phyloP scores from a whole-genome alignment of 1,140 invertebrate species.

The Vanessa tameamea region DNA sequence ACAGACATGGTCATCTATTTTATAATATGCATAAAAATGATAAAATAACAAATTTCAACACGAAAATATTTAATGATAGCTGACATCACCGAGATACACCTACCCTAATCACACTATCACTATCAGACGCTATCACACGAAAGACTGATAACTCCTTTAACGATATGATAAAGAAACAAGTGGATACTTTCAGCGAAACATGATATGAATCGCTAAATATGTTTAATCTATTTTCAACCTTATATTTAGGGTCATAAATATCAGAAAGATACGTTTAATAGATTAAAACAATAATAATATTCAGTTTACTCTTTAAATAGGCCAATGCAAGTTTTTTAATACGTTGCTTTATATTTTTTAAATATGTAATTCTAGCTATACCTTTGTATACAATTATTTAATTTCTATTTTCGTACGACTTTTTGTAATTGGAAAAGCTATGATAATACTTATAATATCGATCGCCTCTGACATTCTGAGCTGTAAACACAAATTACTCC shows the following conservation, averaged over 20 bases:
- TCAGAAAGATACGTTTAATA: neutral
- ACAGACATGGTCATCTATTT: neutral
- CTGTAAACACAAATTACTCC: conserved; percentile 30
- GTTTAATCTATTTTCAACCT: conserved; percentile 29
- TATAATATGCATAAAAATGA: conserved; percentile 2
- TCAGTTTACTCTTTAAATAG: conserved; percentile 31
- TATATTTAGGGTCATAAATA: conserved; percentile 17
- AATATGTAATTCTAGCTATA: no score
- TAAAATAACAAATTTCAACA: conserved; percentile 9
- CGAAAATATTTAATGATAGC: conserved; percentile 27
- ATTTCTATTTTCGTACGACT: no score
- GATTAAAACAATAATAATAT: conserved; percentile 27
- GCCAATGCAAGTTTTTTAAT: conserved; percentile 6
- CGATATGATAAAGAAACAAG: conserved; percentile 47
- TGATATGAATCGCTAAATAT: conserved; percentile 32
- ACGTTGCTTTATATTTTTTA: no score
- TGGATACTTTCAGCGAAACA: conserved; percentile 41
- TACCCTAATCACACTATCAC: conserved; percentile 41
- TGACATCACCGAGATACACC: conserved; percentile 48
- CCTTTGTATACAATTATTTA: no score
- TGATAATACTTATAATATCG: neutral
- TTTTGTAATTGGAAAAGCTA: neutral
- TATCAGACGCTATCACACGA: conserved; percentile 47
- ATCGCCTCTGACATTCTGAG: conserved; percentile 18
- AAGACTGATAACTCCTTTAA: conserved; percentile 53